Conservation (phyloP, 2,113 vertebrate genomes). For the Cygnus buccinator region DNA sequence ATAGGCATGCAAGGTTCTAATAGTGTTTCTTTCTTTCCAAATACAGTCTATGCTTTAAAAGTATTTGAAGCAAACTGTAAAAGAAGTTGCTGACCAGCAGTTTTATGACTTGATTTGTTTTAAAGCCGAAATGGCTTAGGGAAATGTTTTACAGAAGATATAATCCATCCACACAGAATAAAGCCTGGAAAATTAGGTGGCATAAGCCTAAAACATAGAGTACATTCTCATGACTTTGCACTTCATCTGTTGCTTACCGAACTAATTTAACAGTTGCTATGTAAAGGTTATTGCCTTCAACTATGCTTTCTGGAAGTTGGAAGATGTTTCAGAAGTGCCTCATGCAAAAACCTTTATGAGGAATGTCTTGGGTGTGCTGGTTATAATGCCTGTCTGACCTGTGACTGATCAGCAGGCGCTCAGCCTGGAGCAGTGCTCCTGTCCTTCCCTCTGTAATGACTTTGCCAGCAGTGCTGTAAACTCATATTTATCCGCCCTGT, state of each 20-base stretch:
- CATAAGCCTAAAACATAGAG: conserved; percentile 48
- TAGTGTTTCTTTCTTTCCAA: not conserved
- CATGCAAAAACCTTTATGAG: not conserved
- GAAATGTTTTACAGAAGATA: conserved; percentile 49
- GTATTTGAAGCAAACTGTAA: conserved; percentile 48
- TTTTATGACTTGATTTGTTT: conserved; percentile 67
- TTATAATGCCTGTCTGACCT: not conserved
- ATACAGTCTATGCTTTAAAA: conserved; percentile 23
- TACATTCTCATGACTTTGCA: conserved; percentile 48
- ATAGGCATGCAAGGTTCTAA: not conserved
- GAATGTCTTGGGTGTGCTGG: not conserved
- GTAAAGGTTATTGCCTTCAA: not conserved
- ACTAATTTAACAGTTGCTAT: not conserved
- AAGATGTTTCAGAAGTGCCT: not conserved
- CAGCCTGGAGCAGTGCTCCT: not conserved
- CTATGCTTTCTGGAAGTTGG: not conserved
- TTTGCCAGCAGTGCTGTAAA: not conserved
- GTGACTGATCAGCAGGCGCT: not conserved
- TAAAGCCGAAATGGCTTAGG: conserved; percentile 60
- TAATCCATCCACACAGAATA: conserved; percentile 55
- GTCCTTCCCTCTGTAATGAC: not conserved
- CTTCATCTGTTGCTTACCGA: conserved; percentile 54
- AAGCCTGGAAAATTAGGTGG: conserved; percentile 60
- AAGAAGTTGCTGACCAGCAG: conserved; percentile 60
- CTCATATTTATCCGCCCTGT: not conserved